Evolutionary conservation across 2,797 vertebrate genomes (phyloP), one percentile per base, ranked within the genome.

Genomic region (Pseudomugil gertrudae): DNA sequence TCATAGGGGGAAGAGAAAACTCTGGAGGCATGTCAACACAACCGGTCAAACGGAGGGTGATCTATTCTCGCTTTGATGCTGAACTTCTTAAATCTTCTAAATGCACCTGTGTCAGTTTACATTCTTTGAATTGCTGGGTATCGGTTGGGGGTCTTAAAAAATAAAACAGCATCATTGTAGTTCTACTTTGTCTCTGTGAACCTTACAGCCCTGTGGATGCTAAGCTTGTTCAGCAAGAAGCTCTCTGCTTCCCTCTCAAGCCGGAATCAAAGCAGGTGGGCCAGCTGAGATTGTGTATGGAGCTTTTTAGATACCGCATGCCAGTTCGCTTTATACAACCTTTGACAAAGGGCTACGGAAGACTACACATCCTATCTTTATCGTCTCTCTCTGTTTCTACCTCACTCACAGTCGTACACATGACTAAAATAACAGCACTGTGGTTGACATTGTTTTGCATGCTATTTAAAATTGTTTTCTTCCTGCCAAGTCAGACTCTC

Each of bases 251-350:
- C 61, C 40, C 65, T 83, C 83, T 88, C 58, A 74, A 85, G 75
- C 79, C 58, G 40, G 64, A 87, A 89, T 89, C 89, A 90, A 88
- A 88, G 62, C 86, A 86, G 81, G 79, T 83, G 70, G 80, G 80
- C 71, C 69, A 72, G 71, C 69, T 71, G 69, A 71, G 78, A 85
- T 78, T 73, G 74, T 23, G n/a, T 60, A 79, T 85, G 79, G 70
- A 79, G 81, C 76, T 76, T 89, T 88, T 87, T 50, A 86, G 86
- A 85, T 86, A 87, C 68, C 78, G 52, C 78, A 73, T 65, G 76
- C 63, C 76, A 83, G 75, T 67, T 85, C 69, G 56, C 67, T 81
- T 63, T 67, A 60, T 30, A n/a, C 63, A 19, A 24, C 64, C 65
- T 74, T 60, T 76, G 80, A 84, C 82, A 82, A 83, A 82, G 76